Base-by-base conservation (phyloP, 2,113 vertebrate genomes). In the Hippocampus mohnikei region DNA sequence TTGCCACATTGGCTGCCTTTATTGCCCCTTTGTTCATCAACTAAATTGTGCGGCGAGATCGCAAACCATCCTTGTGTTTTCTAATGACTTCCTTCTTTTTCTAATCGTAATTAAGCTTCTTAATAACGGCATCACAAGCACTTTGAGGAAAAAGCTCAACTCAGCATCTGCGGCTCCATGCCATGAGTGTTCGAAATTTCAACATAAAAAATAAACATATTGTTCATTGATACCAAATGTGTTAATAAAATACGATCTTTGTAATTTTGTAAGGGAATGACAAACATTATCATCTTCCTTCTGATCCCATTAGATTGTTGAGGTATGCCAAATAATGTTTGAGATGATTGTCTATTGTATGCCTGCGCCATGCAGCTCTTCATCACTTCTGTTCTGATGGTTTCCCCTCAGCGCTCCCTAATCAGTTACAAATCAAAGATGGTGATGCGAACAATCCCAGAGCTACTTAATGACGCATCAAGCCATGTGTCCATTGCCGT, bases 371-470 rank as follows among this genome's bases (percentile, higher is more conserved):
- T 25, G 20, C 15, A 4, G 5, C 25, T 42, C n/a, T 65, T 18
- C 15, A 25, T 46, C 15, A 46, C 23, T 46, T 27, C 13, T 27
- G 8, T 46, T 16, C 63, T 48, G 62, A 44, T 44, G n/a, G n/a
- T 65, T 55, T 64, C 20, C 0, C 67, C 3, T 42, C 88, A 98
- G 96, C 94, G 95, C 53, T 97, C 96, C 0, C 94, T 97, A 48
- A 94, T 98, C 90, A 95, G 91, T 91, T 98, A 97, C 85, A 98
- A 98, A 84, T 98, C 96, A 84, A 96, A 96, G 72, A 95, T 99
- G 95, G 94, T 96, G 77, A 92, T 96, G 89, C 91, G 95, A n/a
- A 93, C 96, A 0, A 97, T 98, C 81, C 94, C 95, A 0, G 96
- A 98, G 84, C 91, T 98, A 62, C 91, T 98, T 56, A 93, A 95